These are phyloP conservation scores for Archips xylosteana DNA, from an alignment of 2,888 invertebrate genomes.

Conservation along the genomic window DNA sequence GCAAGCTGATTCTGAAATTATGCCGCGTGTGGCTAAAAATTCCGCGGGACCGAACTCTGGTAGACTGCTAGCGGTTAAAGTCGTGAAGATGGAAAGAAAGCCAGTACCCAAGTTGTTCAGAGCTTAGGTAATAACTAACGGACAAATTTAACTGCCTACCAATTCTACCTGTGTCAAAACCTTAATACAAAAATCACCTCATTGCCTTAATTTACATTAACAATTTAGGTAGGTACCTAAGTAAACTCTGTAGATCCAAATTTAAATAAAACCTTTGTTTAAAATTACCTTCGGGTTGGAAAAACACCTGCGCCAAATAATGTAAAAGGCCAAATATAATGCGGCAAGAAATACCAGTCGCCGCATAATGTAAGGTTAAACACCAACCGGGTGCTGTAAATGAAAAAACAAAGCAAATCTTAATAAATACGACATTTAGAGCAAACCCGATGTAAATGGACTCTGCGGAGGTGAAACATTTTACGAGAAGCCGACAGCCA, in stretches of 20 bases:
- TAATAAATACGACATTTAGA: constrained; percentile 31
- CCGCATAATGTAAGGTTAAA: constrained; percentile 19
- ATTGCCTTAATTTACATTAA: too few relatives aligned
- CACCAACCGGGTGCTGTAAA: constrained; percentile 11
- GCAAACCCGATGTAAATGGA: constrained; percentile 21
- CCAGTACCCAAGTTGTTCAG: too few relatives aligned
- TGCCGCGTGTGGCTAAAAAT: too few relatives aligned
- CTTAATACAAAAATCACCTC: too few relatives aligned
- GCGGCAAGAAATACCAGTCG: constrained; percentile 14
- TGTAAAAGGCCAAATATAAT: constrained; percentile 10
- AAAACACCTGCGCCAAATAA: not conserved
- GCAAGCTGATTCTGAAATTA: too few relatives aligned
- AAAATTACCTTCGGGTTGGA: constrained; percentile 4
- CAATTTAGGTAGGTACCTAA: too few relatives aligned
- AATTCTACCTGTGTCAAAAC: too few relatives aligned
- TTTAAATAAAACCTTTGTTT: constrained; percentile 2
- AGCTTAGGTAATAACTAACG: too few relatives aligned
- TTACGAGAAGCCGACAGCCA: constrained; percentile 8
- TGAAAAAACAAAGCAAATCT: constrained; percentile 19
- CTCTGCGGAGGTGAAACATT: constrained; percentile 5
- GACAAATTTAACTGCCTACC: too few relatives aligned
- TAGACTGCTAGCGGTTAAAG: too few relatives aligned
- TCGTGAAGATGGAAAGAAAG: too few relatives aligned
- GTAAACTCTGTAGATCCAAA: not conserved
- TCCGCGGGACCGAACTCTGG: too few relatives aligned